Evolutionary conservation across 2,113 vertebrate genomes (phyloP), one percentile per base, ranked within the genome.

Genomic region (Pseudonaja textilis): DNA sequence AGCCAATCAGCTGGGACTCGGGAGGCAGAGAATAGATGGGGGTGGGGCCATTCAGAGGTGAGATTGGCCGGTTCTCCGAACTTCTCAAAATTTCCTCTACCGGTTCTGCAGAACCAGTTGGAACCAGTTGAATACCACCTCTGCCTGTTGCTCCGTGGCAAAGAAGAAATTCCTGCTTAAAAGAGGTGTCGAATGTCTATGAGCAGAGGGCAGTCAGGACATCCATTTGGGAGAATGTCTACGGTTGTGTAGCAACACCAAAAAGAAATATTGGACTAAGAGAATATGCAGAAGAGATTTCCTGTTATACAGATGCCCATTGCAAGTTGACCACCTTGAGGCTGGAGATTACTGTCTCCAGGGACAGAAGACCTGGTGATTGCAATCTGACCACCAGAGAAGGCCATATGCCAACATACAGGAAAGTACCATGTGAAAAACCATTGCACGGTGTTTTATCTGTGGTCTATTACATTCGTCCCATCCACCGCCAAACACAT

Each of bases 151-250:
- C 18, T 54, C 39, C 25, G 1, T 14, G n/a, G 25, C 42, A 16
- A 2, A 26, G 22, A 91, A 1, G 45, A 91, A 20, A 4, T 3
- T 0, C n/a, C 39, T 14, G 91, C 5, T 45, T 20, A 20, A 74
- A 42, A 29, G 14, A 16, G 55, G 34, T 89, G 29, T 9, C n/a
- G 26, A 57, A 47, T 8, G 1, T 29, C 52, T 16, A 45, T 39
- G 95, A 95, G 96, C 85, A 97, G 97, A 91, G 90, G 96, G 96
- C 94, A 91, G 42, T 91, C 90, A n/a, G 0, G 39, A 23, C 18
- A n/a, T 81, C 69, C 16, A 39, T 39, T 81, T 81, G 16, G 69
- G 69, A 20, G 34, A 39, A 39, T 20, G 34, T 18, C 69, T 81
- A 81, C 1, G 5, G 69, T 34, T 74, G 69, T 6, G 14, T 34